These are phyloP conservation scores for Trypoxylon attenuatum DNA, from an alignment of 2,888 invertebrate species.

Conservation along the genomic window DNA sequence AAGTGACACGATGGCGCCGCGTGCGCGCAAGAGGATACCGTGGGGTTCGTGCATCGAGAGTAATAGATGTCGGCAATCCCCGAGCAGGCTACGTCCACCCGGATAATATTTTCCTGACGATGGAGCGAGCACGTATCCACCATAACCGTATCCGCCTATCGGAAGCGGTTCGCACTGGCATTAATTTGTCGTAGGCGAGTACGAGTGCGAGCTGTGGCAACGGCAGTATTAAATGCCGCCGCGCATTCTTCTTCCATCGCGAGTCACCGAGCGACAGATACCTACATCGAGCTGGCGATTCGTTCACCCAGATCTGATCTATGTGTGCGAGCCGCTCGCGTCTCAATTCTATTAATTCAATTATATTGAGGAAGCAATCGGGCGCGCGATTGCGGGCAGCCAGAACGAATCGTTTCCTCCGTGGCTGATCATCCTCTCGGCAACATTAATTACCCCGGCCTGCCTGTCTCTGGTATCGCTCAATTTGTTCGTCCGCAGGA, in stretches of 20 bases:
- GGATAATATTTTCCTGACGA: conserved; percentile 28
- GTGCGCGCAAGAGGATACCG: conserved; percentile 8
- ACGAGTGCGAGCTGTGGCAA: too few relatives aligned
- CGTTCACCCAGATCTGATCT: conserved; percentile 29
- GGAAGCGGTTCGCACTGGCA: conserved; percentile 15
- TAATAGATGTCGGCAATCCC: conserved; percentile 42
- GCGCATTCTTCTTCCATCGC: conserved; percentile 15
- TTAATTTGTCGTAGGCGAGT: conserved; percentile 27
- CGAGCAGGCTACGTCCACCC: conserved; percentile 11
- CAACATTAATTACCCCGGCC: conserved; percentile 39
- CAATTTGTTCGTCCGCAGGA: conserved; percentile 44
- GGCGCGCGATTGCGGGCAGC: conserved; percentile 40
- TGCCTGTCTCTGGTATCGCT: conserved; percentile 38
- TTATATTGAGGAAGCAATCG: conserved; percentile 53
- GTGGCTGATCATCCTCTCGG: conserved; percentile 28
- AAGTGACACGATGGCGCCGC: conserved; percentile 49
- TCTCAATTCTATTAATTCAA: conserved; percentile 52
- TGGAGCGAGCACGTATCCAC: conserved; percentile 11
- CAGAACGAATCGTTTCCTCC: conserved; percentile 52
- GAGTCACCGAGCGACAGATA: conserved; percentile 9
- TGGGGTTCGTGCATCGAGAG: conserved; percentile 2
- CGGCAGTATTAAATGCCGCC: conserved; percentile 9
- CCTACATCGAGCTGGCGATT: conserved; percentile 3
- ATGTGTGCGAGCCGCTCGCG: conserved; percentile 16
- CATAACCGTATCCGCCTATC: conserved; percentile 34